Evolutionary conservation across 2,797 vertebrate species (phyloP), one percentile per base, ranked within the genome.

Genomic region (Myotis planiceps): DNA sequence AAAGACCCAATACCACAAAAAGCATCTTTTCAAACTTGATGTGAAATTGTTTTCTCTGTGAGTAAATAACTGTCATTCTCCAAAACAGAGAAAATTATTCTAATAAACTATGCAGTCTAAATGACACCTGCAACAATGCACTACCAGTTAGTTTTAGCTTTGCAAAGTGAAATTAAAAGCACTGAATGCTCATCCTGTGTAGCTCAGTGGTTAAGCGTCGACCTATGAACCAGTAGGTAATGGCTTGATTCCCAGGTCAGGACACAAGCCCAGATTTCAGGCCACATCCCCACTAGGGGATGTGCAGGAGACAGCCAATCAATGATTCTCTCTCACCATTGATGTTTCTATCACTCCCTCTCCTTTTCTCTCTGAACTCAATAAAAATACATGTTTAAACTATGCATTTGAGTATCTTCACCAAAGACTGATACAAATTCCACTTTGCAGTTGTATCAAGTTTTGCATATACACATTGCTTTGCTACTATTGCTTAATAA

Each of bases 81-180:
- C 72, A 94, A 1, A 88, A 27, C n/a, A 82, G 65, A 74, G 45
- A 5, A 89, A 92, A 60, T 79, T 86, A 83, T 92, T 86, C 34
- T 79, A 84, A 81, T 15, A 84, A 88, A 29, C 58, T 66, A 81
- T 29, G 3, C 9, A 55, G 51, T 27, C 23, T 79, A 87, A 83
- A 83, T 69, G 34, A 74, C 53, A 72, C 37, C 1, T n/a, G 32
- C 23, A 87, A 65, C 16, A 85, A 34, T 18, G 53, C 23, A 92
- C 27, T 83, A 81, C 29, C 27, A 74, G 63, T 63, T 66, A 60
- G 4, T 53, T 92, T 89, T 85, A 76, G 63, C 18, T 76, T 88
- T 82, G 37, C 8, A 65, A 92, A 92, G 19, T 79, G 9, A 75
- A 94, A 81, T 90, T 76, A 86, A 75, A 92, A 92, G 18, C 16